These are phyloP conservation scores for Mizuhopecten yessoensis DNA, from an alignment of 1,140 invertebrate species.

Conservation along the genomic window DNA sequence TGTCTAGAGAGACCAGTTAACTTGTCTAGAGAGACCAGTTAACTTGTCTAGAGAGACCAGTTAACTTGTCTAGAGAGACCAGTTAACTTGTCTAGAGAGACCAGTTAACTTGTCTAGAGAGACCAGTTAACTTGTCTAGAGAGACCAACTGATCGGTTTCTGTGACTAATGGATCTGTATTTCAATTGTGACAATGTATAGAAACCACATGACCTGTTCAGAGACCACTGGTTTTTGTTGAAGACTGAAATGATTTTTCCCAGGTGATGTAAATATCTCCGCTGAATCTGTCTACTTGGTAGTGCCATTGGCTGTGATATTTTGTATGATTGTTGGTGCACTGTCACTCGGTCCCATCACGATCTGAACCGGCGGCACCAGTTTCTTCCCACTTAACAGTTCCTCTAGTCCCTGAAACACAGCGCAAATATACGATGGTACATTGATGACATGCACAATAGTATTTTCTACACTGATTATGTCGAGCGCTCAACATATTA, in stretches of 20 bases:
- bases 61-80: no score
- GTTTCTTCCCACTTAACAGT: not conserved
- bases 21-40: no score
- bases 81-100: no score
- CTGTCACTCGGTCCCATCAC: slow-evolving; percentile 4
- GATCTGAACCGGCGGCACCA: not conserved
- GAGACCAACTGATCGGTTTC: not conserved
- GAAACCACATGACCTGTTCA: not conserved
- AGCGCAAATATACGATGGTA: no score
- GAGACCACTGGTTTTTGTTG: not conserved
- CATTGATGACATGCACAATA: no score
- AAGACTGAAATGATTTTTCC: not conserved
- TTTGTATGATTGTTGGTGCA: not conserved
- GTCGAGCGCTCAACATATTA: no score
- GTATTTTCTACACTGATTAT: no score
- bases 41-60: no score
- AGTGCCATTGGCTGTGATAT: not conserved
- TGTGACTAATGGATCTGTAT: not conserved
- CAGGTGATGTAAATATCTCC: not conserved
- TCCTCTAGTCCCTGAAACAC: not conserved
- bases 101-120: no score
- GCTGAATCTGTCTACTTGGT: not conserved
- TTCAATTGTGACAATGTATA: not conserved
- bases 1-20: no score
- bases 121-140: no score